phyloP scores from a whole-genome alignment of 2,797 vertebrate species.

The Discoglossus pictus region DNA sequence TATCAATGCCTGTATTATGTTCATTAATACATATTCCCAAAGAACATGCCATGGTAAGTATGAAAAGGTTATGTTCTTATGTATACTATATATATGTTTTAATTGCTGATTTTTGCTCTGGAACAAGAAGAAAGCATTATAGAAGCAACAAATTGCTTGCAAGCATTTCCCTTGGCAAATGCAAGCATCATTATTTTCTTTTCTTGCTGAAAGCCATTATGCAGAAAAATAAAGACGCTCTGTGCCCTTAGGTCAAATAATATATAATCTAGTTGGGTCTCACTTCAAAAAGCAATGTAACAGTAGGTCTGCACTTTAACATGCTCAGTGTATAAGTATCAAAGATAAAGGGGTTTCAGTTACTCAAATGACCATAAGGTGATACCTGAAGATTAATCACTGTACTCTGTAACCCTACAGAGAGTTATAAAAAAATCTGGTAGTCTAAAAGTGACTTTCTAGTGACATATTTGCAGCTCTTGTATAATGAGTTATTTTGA shows the following conservation, averaged over 20 bases:
- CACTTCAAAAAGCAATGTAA: constrained; percentile 14
- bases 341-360: not conserved
- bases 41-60: no score
- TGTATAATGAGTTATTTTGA: no score
- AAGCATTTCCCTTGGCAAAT: constrained; percentile 11
- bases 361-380: no score
- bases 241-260: constrained; percentile 20
- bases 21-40: no score
- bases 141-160: constrained; percentile 7
- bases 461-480: no score
- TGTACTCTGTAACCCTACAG: no score
- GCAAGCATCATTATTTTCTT: constrained; percentile 14
- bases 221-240: constrained; percentile 18
- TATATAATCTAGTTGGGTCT: constrained; percentile 13
- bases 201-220: constrained; percentile 18
- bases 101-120: constrained; percentile 10
- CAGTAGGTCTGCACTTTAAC: not conserved
- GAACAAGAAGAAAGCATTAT: not conserved
- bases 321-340: not conserved
- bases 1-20: no score
- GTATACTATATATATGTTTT: not conserved
- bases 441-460: no score
- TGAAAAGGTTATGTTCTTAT: no score
- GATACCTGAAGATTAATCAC: no score
- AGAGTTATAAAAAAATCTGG: no score